Base-by-base conservation (phyloP, 2,888 invertebrate species). In the Aleiodes testaceus region DNA sequence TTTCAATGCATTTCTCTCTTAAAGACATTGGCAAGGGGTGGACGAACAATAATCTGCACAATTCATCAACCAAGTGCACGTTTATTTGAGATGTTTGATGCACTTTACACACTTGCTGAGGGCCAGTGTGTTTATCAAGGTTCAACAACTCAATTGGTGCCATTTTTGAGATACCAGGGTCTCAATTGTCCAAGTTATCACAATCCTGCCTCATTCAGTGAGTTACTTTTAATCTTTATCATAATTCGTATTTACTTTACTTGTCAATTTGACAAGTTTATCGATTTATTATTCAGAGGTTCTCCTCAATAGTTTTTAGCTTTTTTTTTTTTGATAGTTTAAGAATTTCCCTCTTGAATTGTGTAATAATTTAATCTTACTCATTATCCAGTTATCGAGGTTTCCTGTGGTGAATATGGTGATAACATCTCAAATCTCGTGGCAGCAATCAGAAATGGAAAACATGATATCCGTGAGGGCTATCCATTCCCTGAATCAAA, bases 21-120 rank as follows among this genome's bases (percentile, higher is more conserved):
- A 81, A 97, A 97, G 89, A 93, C 93, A 55, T 88, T 98, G 77
- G 97, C 98, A 0, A 91, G 93, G 30, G 97, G 96, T 4, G 98
- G 98, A 9, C 91, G 97, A 74, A 97, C 97, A 0, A 96, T 98
- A 79, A 96, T 98, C 79, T 98, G 97, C 85, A 98, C 97, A 26
- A 96, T 97, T 71, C 98, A 98, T 88, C 98, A 98, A 87, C 98
- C 98, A 0, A 97, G 97, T n/a, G 97, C 98, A 18, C 92, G 97
- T 80, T 89, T 98, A 75, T 97, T 98, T 82, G 97, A 98, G 88
- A 97, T 97, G 95, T 98, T 98, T 84, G 97, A 98, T 85, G 94
- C 97, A 87, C 89, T 98, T 77, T 98, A 97, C 87, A 97, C 97
- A 3, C 88, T 98, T 76, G 95, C 97, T 14, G 97, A 97, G 79